phyloP scores from a whole-genome alignment of 2,888 invertebrate species.

The Megalurothrips usitatus region DNA sequence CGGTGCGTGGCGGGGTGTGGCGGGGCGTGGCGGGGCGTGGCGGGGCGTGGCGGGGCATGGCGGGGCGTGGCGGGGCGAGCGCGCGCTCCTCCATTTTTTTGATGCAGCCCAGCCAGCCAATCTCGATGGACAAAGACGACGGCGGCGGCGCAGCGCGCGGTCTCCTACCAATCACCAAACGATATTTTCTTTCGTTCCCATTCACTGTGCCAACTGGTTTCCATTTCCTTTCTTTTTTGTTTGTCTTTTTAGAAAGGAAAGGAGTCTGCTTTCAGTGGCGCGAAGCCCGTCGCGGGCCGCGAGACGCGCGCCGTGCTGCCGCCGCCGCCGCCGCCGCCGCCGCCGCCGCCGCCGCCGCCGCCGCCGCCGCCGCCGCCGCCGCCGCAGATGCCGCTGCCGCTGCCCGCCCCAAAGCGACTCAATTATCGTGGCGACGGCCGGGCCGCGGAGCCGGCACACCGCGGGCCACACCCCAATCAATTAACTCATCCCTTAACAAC shows the following conservation, averaged over 20 bases:
- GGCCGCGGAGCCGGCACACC: not conserved
- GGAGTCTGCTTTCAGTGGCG: too few relatives aligned
- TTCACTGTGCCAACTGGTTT: not conserved
- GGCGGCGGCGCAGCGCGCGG: not conserved
- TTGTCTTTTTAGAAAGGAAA: not conserved
- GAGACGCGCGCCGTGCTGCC: not conserved
- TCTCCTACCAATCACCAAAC: not conserved
- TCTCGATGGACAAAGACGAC: too few relatives aligned
- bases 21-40: too few relatives aligned
- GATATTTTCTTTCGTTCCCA: not conserved
- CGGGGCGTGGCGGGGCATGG: too few relatives aligned
- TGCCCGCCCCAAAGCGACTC: not conserved
- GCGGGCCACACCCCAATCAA: not conserved
- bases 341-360: not conserved
- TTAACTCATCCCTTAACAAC: slow-evolving; percentile 5
- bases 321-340: not conserved
- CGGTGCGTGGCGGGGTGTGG: too few relatives aligned
- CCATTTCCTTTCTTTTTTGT: not conserved
- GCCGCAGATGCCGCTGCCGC: not conserved
- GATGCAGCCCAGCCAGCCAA: too few relatives aligned
- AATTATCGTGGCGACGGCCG: not conserved
- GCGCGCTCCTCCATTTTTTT: too few relatives aligned
- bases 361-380: too few relatives aligned
- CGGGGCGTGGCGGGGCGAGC: too few relatives aligned
- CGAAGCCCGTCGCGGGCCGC: not conserved